Conservation (phyloP, 2,888 invertebrate genomes). For the Andrena dorsata region DNA sequence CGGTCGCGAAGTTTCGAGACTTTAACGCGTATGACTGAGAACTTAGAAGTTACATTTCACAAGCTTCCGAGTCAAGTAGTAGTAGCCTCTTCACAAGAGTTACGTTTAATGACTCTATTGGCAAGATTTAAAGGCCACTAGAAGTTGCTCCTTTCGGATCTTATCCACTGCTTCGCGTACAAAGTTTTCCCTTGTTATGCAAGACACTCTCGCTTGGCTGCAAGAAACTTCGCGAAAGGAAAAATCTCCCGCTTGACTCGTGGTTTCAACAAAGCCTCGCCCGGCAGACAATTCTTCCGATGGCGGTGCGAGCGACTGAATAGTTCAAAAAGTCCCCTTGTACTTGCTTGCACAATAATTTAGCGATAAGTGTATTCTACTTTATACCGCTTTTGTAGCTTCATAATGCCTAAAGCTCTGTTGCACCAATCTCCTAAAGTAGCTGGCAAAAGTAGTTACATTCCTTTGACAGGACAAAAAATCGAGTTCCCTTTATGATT, state of each 20-base stretch:
- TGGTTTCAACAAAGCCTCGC: constrained; percentile 27
- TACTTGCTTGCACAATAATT: not conserved
- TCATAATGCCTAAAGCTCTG: not conserved
- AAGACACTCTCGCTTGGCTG: constrained; percentile 24
- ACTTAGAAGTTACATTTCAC: not conserved
- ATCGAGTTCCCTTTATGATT: too few species aligned
- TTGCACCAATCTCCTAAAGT: not conserved
- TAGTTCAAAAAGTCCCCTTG: constrained; percentile 1
- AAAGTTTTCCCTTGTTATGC: constrained; percentile 48
- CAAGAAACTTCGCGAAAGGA: constrained; percentile 41
- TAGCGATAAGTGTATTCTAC: not conserved
- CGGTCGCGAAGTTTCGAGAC: too few species aligned
- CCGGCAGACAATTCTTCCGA: not conserved
- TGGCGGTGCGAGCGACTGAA: not conserved
- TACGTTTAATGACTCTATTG: constrained; percentile 29
- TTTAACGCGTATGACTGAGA: not conserved
- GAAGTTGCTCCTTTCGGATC: constrained; percentile 14
- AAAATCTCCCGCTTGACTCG: constrained; percentile 28
- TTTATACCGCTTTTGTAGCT: not conserved
- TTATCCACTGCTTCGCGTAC: constrained; percentile 25
- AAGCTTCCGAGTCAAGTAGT: not conserved
- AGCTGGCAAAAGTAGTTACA: not conserved
- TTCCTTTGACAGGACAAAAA: too few species aligned
- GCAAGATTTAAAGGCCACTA: constrained; percentile 12
- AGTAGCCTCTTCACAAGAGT: not conserved